These are phyloP conservation scores for Ahaetulla prasina DNA, from an alignment of 2,113 vertebrate species.

Conservation along the genomic window DNA sequence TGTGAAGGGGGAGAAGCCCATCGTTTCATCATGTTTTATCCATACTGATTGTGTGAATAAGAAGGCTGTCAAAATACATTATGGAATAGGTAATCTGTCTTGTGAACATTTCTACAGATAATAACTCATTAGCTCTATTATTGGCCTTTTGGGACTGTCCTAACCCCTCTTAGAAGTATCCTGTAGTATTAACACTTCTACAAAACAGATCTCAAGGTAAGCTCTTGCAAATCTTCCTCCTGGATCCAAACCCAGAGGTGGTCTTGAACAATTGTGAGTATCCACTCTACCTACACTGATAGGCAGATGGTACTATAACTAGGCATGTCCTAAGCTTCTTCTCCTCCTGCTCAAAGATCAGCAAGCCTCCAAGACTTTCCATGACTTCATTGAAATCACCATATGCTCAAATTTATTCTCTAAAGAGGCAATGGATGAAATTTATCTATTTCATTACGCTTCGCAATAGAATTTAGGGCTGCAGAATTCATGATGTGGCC, in stretches of 20 bases:
- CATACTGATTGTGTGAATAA: background rate
- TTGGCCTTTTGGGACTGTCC: background rate
- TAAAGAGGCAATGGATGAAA: background rate
- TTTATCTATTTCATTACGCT: background rate
- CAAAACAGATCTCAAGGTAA: background rate
- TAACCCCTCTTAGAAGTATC: background rate
- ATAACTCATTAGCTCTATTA: background rate
- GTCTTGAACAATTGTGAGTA: background rate
- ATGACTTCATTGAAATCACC: background rate
- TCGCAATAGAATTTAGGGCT: background rate
- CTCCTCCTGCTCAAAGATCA: background rate
- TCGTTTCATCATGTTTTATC: slow-evolving; percentile 3
- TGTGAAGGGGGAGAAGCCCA: background rate
- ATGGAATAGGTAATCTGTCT: background rate
- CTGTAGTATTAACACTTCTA: background rate
- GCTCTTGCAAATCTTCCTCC: background rate
- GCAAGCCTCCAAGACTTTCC: background rate
- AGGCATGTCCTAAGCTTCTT: background rate
- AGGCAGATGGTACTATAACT: background rate
- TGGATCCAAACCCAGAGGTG: background rate
- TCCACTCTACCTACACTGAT: background rate
- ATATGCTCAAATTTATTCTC: background rate
- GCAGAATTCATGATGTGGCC: background rate
- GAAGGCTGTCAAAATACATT: background rate
- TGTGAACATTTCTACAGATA: background rate